Base-by-base conservation (phyloP, 2,888 invertebrate genomes). In the Tipula confusa region DNA sequence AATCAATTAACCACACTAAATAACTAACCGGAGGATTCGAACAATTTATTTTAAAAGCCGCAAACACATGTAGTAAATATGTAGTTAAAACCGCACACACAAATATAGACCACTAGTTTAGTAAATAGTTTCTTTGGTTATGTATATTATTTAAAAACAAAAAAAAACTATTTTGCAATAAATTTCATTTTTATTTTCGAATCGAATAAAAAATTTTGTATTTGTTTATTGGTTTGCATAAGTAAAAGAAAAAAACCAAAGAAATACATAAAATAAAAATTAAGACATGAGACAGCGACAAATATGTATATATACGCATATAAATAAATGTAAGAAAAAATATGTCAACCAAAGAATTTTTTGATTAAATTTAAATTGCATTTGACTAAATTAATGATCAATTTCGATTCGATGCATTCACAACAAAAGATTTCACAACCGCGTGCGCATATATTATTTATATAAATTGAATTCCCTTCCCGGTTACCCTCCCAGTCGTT, bases 301-400 rank as follows among this genome's bases (percentile, higher is more conserved):
- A 64, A 64, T 24, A 64, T 64, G 64, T 64, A 64, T n/a, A n/a
- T n/a, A n/a, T 64, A 64, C 64, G 64, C 64, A 64, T 64, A 64
- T 64, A 64, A 64, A 43, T 43, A 43, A 64, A 24, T 38, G 38
- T 18, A 24, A n/a, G n/a, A 18, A 64, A 64, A 64, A 64, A 64
- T 64, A 24, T 64, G 24, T 64, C 18, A 64, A 64, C 64, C 24
- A 64, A 64, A 64, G 24, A 64, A 64, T 64, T 64, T 48, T 64
- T 64, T 64, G 64, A 64, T 64, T 64, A 64, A 64, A 64, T 64
- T 64, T 64, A 64, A 64, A 64, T 64, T 64, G 64, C 64, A 64
- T 64, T 64, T 64, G 64, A 64, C 64, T 64, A 64, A 64, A 64
- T 64, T 64, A 64, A 64, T 64, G 24, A 64, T 64, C 24, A 64